Evolutionary conservation across 2,113 vertebrate genomes (phyloP).

Genomic region (Scopus umbretta): DNA sequence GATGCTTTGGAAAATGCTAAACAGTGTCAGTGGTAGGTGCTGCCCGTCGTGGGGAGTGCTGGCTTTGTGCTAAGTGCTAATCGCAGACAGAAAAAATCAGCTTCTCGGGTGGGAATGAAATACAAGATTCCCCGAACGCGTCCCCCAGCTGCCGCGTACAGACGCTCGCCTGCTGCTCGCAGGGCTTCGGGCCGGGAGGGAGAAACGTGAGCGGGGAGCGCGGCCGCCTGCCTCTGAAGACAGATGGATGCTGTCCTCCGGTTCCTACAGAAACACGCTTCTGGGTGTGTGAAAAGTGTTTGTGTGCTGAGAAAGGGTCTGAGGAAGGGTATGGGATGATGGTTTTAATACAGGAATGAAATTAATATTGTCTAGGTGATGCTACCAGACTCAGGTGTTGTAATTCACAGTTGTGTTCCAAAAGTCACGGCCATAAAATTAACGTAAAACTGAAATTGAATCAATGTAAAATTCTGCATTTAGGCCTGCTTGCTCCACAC

Average conservation of each 20-base stretch:
- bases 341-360: neutral
- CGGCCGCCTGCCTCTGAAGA: neutral
- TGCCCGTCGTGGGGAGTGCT: rapidly evolving
- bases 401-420: neutral
- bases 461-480: neutral
- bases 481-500: rapidly evolving
- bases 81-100: neutral
- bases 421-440: neutral
- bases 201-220: neutral
- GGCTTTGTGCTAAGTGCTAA: neutral
- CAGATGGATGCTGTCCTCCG: neutral
- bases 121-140: neutral
- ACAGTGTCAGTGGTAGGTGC: neutral
- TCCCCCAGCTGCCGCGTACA: neutral
- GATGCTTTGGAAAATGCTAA: neutral
- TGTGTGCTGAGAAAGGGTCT: too few relatives aligned
- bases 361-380: too few relatives aligned
- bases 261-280: neutral
- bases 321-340: neutral
- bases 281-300: too few relatives aligned
- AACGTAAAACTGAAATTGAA: neutral
- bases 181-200: neutral
- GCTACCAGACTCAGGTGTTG: neutral
- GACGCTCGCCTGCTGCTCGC: neutral
- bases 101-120: neutral